These are phyloP conservation scores for Bathybates hornii DNA, from an alignment of 2,113 vertebrate species.

Conservation along the genomic window DNA sequence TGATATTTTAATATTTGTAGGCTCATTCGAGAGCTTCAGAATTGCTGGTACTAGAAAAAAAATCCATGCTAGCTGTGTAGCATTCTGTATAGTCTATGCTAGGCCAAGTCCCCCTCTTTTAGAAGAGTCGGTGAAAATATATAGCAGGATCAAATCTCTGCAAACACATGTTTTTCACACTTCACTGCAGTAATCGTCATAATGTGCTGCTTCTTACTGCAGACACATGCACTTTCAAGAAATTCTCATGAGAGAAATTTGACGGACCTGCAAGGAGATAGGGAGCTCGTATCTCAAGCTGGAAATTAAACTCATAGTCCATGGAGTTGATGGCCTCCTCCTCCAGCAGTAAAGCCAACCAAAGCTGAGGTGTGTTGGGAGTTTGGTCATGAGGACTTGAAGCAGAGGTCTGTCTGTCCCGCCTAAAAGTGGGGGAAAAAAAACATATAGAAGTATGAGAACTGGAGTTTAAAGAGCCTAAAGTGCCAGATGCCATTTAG, in stretches of 20 bases:
- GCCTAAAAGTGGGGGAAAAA: constrained; percentile 37
- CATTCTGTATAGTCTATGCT: background rate
- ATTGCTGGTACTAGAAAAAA: background rate
- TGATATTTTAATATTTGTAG: background rate
- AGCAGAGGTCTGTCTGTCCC: constrained; percentile 63
- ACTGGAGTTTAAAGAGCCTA: background rate
- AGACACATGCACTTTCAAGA: background rate
- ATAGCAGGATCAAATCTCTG: background rate
- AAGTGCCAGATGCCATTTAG: background rate
- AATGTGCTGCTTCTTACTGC: background rate
- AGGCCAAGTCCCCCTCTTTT: background rate
- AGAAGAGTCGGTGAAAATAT: background rate
- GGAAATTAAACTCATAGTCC: constrained; percentile 91
- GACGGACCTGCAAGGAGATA: constrained; percentile 86
- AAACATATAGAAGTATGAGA: background rate
- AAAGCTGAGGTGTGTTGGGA: constrained; percentile 61
- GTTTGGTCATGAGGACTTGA: constrained; percentile 56
- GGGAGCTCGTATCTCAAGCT: constrained; percentile 88
- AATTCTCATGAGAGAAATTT: background rate
- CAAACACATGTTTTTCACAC: background rate
- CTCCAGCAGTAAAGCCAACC: constrained; percentile 79
- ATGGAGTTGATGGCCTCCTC: constrained; percentile 83
- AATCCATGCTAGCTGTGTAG: background rate
- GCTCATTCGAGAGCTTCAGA: background rate
- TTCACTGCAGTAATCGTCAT: background rate